A percentile compares a stretch with the other conserved stretches of the same genome.
These are phyloP conservation scores for Chelonoidis abingdonii DNA, from an alignment of 2,113 vertebrate genomes.

Conservation along the genomic window DNA sequence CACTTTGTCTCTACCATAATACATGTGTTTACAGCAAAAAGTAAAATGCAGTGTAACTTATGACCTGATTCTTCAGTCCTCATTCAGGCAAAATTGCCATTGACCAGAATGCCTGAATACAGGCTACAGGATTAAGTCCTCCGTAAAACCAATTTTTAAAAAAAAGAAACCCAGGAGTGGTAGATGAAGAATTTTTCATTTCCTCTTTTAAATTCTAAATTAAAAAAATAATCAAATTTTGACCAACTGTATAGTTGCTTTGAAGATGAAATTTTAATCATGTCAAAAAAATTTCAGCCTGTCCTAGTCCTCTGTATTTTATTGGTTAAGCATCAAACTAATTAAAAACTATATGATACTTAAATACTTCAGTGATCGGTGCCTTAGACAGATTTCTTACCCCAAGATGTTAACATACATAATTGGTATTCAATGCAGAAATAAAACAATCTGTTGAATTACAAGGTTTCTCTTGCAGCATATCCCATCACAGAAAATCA, in stretches of 20 bases:
- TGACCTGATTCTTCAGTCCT: background rate
- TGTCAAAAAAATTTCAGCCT: background rate
- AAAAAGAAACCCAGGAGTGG: background rate
- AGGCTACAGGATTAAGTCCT: background rate
- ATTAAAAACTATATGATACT: background rate
- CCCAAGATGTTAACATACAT: constrained; percentile 3
- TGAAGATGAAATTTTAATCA: background rate
- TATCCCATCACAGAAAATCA: background rate
- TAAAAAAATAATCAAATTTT: background rate
- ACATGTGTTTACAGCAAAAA: background rate
- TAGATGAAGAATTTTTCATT: background rate
- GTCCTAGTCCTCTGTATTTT: background rate
- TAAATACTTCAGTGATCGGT: background rate
- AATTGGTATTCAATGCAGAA: background rate
- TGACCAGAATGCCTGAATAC: background rate
- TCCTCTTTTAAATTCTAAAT: background rate
- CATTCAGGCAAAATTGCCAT: background rate
- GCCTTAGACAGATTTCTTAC: constrained; percentile 16
- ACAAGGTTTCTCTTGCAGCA: background rate
- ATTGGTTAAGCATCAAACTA: background rate
- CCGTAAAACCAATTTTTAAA: background rate
- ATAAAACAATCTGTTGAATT: background rate
- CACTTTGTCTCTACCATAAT: background rate
- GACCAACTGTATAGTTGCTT: background rate
- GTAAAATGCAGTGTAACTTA: background rate